phyloP scores from a whole-genome alignment of 2,888 invertebrate genomes.

The Protophormia terraenovae region DNA sequence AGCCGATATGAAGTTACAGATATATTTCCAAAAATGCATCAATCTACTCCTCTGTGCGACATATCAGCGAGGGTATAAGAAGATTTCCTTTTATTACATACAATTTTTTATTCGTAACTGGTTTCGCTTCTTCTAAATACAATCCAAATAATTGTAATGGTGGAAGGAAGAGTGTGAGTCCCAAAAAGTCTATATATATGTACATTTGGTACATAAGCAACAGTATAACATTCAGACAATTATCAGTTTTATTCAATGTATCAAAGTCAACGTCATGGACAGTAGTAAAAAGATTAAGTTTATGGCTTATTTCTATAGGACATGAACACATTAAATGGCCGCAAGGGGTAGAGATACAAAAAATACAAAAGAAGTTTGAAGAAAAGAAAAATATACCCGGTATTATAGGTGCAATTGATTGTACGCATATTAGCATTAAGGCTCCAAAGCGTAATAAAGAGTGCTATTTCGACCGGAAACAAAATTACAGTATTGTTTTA shows the following conservation, averaged over 20 bases:
- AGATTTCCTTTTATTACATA: too few relatives aligned
- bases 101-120: too few relatives aligned
- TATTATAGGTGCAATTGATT: constrained; percentile 70
- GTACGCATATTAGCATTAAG: constrained; percentile 69
- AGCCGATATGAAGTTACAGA: too few relatives aligned
- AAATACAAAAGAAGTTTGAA: too few relatives aligned
- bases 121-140: not conserved
- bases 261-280: constrained; percentile 26
- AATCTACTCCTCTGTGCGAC: too few relatives aligned
- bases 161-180: constrained; percentile 21
- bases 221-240: constrained; percentile 45
- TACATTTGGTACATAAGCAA: constrained; percentile 65
- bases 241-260: constrained; percentile 50
- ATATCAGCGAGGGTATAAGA: too few relatives aligned
- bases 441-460: constrained; percentile 63
- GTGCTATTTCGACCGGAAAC: constrained; percentile 67
- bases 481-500: constrained; percentile 67
- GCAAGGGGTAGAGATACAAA: not conserved
- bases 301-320: too few relatives aligned
- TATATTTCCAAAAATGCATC: too few relatives aligned
- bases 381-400: constrained; percentile 47
- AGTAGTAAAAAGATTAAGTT: too few relatives aligned
- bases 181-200: constrained; percentile 46
- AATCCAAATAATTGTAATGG: not conserved
- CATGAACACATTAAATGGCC: not conserved